A percentile compares a stretch with the other conserved stretches of the same genome.
Conservation (phyloP, 1,140 invertebrate genomes). For the Cepaea nemoralis region DNA sequence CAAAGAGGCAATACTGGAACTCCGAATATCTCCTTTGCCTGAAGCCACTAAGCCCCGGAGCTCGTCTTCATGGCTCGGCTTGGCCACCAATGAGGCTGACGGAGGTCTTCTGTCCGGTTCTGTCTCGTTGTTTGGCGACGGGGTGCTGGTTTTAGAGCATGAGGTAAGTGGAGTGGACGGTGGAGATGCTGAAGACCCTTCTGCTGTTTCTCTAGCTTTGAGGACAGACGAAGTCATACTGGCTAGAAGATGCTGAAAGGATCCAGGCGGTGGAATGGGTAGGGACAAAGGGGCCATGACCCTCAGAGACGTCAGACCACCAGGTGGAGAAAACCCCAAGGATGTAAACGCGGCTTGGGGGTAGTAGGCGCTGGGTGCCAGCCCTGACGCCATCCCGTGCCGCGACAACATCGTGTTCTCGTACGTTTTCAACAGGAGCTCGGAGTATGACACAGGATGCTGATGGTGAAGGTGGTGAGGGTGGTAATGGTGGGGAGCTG, state of each 20-base stretch:
- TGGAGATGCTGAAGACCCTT: not conserved
- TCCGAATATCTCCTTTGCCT: slow-evolving; percentile 12
- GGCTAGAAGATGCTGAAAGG: slow-evolving; percentile 87
- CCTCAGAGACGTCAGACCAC: slow-evolving; percentile 18
- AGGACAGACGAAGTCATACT: slow-evolving; percentile 79
- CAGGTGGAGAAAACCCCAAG: slow-evolving; percentile 33
- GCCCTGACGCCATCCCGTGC: slow-evolving; percentile 44
- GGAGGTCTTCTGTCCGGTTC: not conserved
- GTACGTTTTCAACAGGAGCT: slow-evolving; percentile 84
- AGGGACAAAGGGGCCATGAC: slow-evolving; percentile 56
- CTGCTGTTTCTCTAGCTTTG: slow-evolving; percentile 74
- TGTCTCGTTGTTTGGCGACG: slow-evolving; percentile 6
- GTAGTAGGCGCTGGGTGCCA: slow-evolving; percentile 30
- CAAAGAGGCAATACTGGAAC: slow-evolving; percentile 31
- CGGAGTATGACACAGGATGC: slow-evolving; percentile 71
- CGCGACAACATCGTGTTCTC: slow-evolving; percentile 72
- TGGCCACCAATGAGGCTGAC: too few relatives aligned
- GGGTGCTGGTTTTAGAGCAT: not conserved
- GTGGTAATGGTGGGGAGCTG: slow-evolving; percentile 29
- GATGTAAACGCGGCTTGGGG: slow-evolving; percentile 38
- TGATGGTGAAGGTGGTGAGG: slow-evolving; percentile 15
- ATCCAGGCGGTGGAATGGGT: slow-evolving; percentile 72
- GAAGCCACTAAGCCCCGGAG: not conserved
- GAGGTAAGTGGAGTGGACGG: not conserved
- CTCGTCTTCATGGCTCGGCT: not conserved